Evolutionary conservation across 2,797 vertebrate species (phyloP).

Genomic region (Enteromius afrohamiltoni): DNA sequence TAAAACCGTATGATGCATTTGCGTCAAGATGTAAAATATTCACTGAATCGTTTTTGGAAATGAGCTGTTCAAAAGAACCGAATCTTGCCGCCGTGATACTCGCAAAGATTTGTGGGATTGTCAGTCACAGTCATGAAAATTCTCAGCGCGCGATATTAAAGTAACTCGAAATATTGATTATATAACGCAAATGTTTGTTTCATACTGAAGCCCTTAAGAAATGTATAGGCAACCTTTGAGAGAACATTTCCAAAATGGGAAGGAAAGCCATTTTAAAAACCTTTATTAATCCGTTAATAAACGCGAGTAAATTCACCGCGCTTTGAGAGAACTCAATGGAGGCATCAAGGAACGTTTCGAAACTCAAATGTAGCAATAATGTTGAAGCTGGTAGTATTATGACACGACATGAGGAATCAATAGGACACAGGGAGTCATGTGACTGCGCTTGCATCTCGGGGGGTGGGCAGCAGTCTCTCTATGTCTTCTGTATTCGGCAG

Average conservation of each 20-base stretch:
- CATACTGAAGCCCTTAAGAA: not conserved
- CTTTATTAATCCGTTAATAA: no score
- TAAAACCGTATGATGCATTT: not conserved
- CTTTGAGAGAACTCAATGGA: not conserved
- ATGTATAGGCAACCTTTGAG: not conserved
- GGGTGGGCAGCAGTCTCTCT: slow-evolving; percentile 73
- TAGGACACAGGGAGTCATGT: slow-evolving; percentile 69
- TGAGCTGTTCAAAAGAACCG: not conserved
- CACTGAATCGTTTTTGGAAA: not conserved
- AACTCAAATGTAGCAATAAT: not conserved
- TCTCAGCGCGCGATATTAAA: not conserved
- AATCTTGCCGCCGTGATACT: not conserved
- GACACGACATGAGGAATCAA: slow-evolving; percentile 62
- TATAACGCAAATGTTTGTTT: not conserved
- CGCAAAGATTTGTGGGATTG: slow-evolving; percentile 59
- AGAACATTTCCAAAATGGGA: not conserved
- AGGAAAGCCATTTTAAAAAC: not conserved
- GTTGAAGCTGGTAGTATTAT: not conserved
- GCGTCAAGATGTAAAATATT: not conserved
- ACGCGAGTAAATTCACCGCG: not conserved
- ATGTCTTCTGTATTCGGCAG: slow-evolving; percentile 64
- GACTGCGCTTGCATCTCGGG: slow-evolving; percentile 65
- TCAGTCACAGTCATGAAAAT: not conserved
- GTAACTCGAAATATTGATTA: not conserved
- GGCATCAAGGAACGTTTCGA: not conserved